Evolutionary conservation across 2,797 vertebrate species (phyloP), one percentile per base, ranked within the genome.

Genomic region (Mycteria americana): DNA sequence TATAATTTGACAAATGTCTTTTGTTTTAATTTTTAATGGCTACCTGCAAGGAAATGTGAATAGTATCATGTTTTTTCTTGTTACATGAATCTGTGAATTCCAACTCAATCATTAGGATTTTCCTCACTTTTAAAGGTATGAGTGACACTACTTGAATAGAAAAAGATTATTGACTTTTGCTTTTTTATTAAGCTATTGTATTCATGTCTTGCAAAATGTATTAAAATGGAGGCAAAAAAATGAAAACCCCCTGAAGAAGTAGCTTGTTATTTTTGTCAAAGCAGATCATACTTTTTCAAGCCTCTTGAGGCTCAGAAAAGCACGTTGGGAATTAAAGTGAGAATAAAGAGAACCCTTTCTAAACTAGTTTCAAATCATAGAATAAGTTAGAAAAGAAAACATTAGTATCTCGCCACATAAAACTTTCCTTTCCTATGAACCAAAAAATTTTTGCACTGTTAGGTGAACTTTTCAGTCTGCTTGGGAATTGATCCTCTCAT

Each of bases 211-310:
- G 16, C 9, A 88, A 86, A 92, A 88, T 51, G 23, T 67, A 92
- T 76, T 95, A 56, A 91, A 92, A 59, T 64, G 17, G 22, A 84
- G 4, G 14, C 43, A 18, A 85, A 77, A 88, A 67, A 50, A n/a
- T 6, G 11, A 72, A 72, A 43, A 0, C 5, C 3, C 7, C 3
- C 22, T 50, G 31, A 82, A 84, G 59, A 83, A 93, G 68, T 53
- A 79, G 10, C 23, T 94, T 86, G 30, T 25, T 90, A 62, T 92
- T 92, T 95, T 90, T 93, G 51, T 63, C 39, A 90, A 85, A 93
- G 76, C 15, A 93, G 51, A 88, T 94, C 70, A 83, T 25, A 67
- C 5, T 43, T 92, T 91, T 94, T 53, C 51, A 93, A 67, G 37
- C 25, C 59, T 89, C 74, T 50, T 43, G 63, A 76, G 43, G 51